These are phyloP conservation scores for Heterocephalus glaber DNA, from an alignment of 2,113 vertebrate genomes.

Conservation along the genomic window DNA sequence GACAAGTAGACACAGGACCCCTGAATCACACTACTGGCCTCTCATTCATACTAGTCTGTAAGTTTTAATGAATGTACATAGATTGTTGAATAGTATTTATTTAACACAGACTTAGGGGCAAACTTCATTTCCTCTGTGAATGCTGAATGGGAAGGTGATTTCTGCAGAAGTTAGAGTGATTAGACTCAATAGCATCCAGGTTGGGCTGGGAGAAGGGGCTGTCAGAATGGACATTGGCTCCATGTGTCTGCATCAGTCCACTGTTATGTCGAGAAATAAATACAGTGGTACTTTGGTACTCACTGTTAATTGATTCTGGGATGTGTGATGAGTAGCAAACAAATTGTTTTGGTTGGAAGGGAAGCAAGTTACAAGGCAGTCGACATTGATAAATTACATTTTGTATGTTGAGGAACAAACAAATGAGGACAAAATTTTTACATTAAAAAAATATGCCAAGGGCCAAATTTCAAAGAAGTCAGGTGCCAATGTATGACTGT, in stretches of 20 bases:
- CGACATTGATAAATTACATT: neutral
- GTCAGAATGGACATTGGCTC: accelerated
- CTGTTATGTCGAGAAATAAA: neutral
- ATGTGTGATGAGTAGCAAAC: neutral
- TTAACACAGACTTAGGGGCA: neutral
- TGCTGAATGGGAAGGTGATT: neutral
- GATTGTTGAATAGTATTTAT: neutral
- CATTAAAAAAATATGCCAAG: neutral
- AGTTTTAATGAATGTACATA: neutral
- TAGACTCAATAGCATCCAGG: neutral
- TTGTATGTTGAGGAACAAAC: neutral
- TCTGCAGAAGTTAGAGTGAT: neutral
- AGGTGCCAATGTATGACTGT: neutral
- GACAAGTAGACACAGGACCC: neutral
- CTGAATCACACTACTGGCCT: too few relatives aligned
- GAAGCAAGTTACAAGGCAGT: neutral
- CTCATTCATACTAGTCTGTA: neutral
- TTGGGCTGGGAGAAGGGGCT: too few relatives aligned
- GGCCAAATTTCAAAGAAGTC: neutral
- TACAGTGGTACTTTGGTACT: too few relatives aligned
- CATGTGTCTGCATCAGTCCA: accelerated
- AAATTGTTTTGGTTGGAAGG: neutral
- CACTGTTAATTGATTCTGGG: neutral
- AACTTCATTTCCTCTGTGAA: neutral
- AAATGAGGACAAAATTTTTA: neutral